phyloP scores from a whole-genome alignment of 2,797 vertebrate species.

The Sphaeramia orbicularis region DNA sequence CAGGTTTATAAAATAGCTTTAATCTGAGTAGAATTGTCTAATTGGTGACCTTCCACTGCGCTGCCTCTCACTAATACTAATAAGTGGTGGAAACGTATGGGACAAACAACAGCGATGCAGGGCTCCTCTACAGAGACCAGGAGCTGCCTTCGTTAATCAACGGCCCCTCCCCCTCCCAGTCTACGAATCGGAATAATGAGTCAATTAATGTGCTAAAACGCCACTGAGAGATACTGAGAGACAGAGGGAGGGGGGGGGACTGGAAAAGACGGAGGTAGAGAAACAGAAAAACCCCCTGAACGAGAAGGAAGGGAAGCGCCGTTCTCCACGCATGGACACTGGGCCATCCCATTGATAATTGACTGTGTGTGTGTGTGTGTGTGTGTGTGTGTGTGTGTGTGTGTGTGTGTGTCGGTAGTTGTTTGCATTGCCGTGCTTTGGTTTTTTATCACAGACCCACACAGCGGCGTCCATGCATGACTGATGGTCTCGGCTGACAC shows the following conservation, averaged over 20 bases:
- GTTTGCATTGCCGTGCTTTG: constrained; percentile 72
- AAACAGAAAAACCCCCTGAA: constrained; percentile 4
- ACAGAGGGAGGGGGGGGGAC: constrained; percentile 50
- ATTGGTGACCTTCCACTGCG: constrained; percentile 74
- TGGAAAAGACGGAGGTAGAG: constrained; percentile 33
- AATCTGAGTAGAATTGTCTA: too few relatives aligned
- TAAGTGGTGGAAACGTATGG: constrained; percentile 86
- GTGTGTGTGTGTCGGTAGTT: constrained; percentile 36
- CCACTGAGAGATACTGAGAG: constrained; percentile 88
- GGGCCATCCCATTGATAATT: constrained; percentile 49
- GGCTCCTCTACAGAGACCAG: constrained; percentile 88
- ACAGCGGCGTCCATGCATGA: constrained; percentile 79
- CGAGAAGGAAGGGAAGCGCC: constrained; percentile 23
- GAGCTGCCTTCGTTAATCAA: constrained; percentile 93
- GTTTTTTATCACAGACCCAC: constrained; percentile 68
- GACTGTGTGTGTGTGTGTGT: constrained; percentile 34
- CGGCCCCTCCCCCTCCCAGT: constrained; percentile 69
- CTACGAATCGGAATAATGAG: constrained; percentile 93
- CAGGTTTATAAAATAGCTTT: too few relatives aligned
- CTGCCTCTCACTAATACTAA: constrained; percentile 77
- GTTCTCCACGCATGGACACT: too few relatives aligned
- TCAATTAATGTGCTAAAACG: constrained; percentile 95
- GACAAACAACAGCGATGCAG: constrained; percentile 83
- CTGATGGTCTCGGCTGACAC: constrained; percentile 81
- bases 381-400: constrained; percentile 14